phyloP scores from a whole-genome alignment of 2,113 vertebrate genomes.

The Sialia sialis region DNA sequence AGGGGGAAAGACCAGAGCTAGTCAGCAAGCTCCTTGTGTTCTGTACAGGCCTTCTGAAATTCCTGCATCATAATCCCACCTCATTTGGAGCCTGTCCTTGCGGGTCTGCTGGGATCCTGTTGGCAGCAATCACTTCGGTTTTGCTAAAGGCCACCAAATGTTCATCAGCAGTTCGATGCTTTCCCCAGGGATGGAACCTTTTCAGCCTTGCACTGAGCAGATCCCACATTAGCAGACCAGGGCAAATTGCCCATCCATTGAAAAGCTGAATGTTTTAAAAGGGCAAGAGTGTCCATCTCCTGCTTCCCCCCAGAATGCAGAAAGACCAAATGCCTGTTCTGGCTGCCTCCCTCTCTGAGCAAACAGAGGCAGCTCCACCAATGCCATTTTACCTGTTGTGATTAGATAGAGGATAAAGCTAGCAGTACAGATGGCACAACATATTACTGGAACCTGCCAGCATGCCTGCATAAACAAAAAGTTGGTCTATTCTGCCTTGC shows the following conservation, averaged over 20 bases:
- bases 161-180: constrained; percentile 55
- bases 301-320: neutral
- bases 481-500: constrained; percentile 42
- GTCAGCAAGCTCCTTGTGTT: neutral
- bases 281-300: constrained; percentile 59
- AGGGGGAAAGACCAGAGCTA: neutral
- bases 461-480: constrained; percentile 53
- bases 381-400: constrained; percentile 55
- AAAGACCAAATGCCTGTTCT: neutral
- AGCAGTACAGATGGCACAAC: constrained; percentile 55
- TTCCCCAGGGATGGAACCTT: constrained; percentile 66
- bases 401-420: constrained; percentile 29
- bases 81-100: constrained; percentile 56
- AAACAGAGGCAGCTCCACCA: constrained; percentile 6
- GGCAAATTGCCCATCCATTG: constrained; percentile 59
- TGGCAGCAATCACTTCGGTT: constrained; percentile 49
- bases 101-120: constrained; percentile 50
- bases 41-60: constrained; percentile 16
- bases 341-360: neutral
- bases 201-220: constrained; percentile 64
- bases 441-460: constrained; percentile 63
- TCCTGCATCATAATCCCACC: constrained; percentile 44
- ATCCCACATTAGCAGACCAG: constrained; percentile 57
- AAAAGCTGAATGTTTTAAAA: constrained; percentile 53
- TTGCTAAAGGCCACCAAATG: constrained; percentile 73